Evolutionary conservation across 2,888 invertebrate species (phyloP), one percentile per base, ranked within the genome.

Genomic region (Gandaritis pyraliata): DNA sequence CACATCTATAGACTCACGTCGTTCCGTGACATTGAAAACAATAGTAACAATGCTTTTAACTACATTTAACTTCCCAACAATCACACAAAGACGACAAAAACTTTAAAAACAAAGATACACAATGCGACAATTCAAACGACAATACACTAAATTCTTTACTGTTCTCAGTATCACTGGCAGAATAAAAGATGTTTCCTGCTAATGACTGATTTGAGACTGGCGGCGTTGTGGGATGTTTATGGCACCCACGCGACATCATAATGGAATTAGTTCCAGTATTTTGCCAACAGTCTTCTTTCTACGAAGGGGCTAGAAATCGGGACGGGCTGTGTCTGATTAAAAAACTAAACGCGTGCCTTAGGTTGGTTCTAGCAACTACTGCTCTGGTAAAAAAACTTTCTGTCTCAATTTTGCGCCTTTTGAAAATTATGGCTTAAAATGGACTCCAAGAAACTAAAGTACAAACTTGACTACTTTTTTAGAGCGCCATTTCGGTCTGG

Each of bases 11-110:
- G 77, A 71, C 75, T 75, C 82, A 79, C 74, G 79, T 77, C 72
- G 81, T 75, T 78, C 77, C 86, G 81, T 91, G 86, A 90, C 87
- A 92, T 90, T 74, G 13, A 12, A 64, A 72, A 90, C 88, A 88
- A 88, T 76, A 68, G 54, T 39, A 46, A 88, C 90, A 91, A 90
- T 81, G 67, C 73, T 73, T 72, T 86, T 88, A 88, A 90, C 88
- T 80, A 86, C 88, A 90, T 90, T 89, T 90, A 90, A 92, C 91
- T 91, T 82, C 91, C 87, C 84, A 86, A 90, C 89, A 91, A 90
- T 87, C 72, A 80, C 76, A 88, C 86, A 90, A 89, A 82, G 82
- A 72, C 69, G 68, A 77, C 81, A 86, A 85, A 70, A 86, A 85
- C 76, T 79, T 71, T 80, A 80, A 83, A 86, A 85, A 90, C 89